Evolutionary conservation across 2,797 vertebrate species (phyloP).

Genomic region (Pseudopleuronectes americanus): DNA sequence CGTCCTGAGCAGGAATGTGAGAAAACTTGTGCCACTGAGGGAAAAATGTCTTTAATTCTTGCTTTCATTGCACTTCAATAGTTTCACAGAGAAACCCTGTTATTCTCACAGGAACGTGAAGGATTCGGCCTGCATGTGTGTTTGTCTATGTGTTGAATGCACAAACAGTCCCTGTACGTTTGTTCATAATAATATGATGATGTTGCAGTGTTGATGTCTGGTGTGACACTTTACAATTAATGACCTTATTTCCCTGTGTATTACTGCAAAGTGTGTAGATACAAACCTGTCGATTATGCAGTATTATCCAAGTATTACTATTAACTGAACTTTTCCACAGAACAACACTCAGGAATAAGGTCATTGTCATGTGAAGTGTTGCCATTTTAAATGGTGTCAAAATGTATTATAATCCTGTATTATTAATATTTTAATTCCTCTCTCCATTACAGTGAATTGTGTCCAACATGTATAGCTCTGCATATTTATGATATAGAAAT

Average conservation of each 20-base stretch:
- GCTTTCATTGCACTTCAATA: constrained; percentile 48
- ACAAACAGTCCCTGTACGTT: constrained; percentile 7
- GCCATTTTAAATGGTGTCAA: constrained; percentile 36
- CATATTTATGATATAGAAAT: constrained; percentile 88
- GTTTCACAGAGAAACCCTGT: constrained; percentile 19
- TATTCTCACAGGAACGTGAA: constrained; percentile 15
- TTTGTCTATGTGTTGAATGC: constrained; percentile 11
- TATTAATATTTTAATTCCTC: constrained; percentile 49
- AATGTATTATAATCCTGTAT: constrained; percentile 46
- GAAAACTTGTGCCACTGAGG: constrained; percentile 30
- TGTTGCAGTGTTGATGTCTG: constrained; percentile 23
- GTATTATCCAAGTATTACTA: constrained; percentile 33
- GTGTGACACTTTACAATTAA: constrained; percentile 15
- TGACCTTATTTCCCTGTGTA: constrained; percentile 31
- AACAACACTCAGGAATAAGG: constrained; percentile 36
- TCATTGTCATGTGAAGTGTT: constrained; percentile 14
- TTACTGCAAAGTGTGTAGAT: constrained; percentile 10
- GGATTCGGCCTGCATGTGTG: constrained; percentile 20
- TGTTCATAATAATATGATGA: constrained; percentile 18
- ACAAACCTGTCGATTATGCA: background rate
- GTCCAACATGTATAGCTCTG: constrained; percentile 84
- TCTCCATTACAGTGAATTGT: constrained; percentile 81
- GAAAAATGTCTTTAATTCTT: constrained; percentile 21
- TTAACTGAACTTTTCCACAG: constrained; percentile 3
- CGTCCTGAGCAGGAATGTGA: constrained; percentile 37